Base-by-base conservation (phyloP, 2,888 invertebrate species). In the Trissolcus japonicus region DNA sequence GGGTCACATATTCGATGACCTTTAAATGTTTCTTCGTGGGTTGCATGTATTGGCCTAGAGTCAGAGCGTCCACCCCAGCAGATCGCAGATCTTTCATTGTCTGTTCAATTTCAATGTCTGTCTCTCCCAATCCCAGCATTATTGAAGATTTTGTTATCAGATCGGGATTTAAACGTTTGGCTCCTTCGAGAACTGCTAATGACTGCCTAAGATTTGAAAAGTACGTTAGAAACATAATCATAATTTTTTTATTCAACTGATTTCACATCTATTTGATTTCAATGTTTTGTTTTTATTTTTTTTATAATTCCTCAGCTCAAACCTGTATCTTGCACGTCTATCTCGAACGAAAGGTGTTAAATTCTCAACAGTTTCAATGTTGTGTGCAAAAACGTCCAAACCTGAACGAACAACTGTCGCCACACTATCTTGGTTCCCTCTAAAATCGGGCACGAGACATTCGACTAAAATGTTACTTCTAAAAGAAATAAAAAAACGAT, bases 11-110 rank as follows among this genome's bases (percentile, higher is more conserved):
- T 89, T 99, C 99, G 51, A 94, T 94, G 0, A 98, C 95, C 90
- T 96, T 96, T 25, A 99, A 91, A 89, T 99, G 99, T 7, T 95
- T 92, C 86, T 97, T 98, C 0, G 99, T 99, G 0, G 99, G 99
- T 89, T 99, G 99, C 98, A 99, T 99, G 90, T 99, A 99, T 86
- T 99, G 99, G 0, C 99, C 99, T 4, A 99, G 91, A 0, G 99
- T 99, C 0, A 99, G 89, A 87, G 98, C 98, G 89, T 99, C 99
- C 0, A 99, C 99, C 41, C 94, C 95, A 0, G 91, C 93, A 25
- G 90, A 89, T 67, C 95, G 92, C 55, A 98, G 91, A 90, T 98
- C 98, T 90, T 92, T 92, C 92, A 99, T 91, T 0, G 98, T 96
- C 89, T 94, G 94, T 83, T 94, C 92, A 6, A 99, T 92, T 91